Evolutionary conservation across 2,888 invertebrate species (phyloP).

Genomic region (Chymomyza amoena): DNA sequence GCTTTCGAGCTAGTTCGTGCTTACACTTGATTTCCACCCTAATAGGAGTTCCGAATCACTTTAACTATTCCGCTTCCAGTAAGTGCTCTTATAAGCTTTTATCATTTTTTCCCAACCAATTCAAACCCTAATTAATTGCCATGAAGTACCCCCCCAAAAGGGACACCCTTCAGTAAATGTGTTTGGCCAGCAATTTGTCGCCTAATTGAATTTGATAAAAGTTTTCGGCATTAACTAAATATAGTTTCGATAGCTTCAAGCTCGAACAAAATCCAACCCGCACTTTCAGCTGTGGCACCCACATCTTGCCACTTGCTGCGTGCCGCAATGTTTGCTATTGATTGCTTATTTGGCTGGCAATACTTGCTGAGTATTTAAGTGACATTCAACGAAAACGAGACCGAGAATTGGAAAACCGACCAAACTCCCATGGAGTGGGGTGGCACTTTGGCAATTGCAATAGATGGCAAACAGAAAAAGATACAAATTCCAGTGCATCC

Average conservation of each 20-base stretch:
- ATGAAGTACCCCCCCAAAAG: not conserved
- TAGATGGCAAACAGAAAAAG: not conserved
- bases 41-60: not conserved
- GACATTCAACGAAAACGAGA: not conserved
- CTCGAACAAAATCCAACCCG: not conserved
- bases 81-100: not conserved
- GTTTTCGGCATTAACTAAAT: not conserved
- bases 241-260: not conserved
- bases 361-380: not conserved
- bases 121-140: not conserved
- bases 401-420: too few species aligned
- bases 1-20: too few species aligned
- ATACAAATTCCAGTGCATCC: not conserved
- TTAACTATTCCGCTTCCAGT: not conserved
- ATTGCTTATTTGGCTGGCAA: constrained; percentile 3
- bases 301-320: not conserved
- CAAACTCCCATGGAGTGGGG: not conserved
- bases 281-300: not conserved
- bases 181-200: constrained; percentile 9
- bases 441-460: not conserved
- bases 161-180: not conserved
- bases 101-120: not conserved
- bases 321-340: not conserved
- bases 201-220: constrained; percentile 9
- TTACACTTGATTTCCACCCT: not conserved